Conservation (phyloP, 2,113 vertebrate genomes). For the Bombycilla garrulus region DNA sequence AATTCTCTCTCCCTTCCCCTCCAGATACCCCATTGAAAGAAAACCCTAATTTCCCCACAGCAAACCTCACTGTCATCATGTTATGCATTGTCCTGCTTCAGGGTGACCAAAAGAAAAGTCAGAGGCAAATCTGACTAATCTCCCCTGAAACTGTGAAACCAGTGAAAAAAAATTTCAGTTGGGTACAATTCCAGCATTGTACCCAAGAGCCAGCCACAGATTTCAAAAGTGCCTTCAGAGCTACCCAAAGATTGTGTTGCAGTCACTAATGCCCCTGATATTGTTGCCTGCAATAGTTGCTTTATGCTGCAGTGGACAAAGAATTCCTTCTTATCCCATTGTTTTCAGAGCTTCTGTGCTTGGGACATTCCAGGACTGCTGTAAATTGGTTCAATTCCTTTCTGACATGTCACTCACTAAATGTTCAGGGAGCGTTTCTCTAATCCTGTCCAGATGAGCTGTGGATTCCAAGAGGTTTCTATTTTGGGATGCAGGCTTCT, state of each 20-base stretch:
- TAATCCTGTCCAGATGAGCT: slow-evolving; percentile 71
- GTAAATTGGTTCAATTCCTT: slow-evolving; percentile 49
- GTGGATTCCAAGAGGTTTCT: slow-evolving; percentile 65
- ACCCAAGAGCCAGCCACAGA: neutral
- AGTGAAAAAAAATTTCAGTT: neutral
- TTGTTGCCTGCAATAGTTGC: neutral
- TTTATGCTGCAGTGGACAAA: neutral
- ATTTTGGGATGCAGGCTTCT: slow-evolving; percentile 34
- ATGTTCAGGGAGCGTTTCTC: slow-evolving; percentile 3
- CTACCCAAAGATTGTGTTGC: neutral
- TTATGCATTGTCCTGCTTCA: neutral
- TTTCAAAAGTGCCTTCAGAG: neutral
- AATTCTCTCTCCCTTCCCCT: neutral
- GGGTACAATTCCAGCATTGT: slow-evolving; percentile 24
- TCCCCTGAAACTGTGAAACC: slow-evolving; percentile 6
- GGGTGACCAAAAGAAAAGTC: neutral
- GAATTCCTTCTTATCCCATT: slow-evolving; percentile 45
- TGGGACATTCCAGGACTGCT: slow-evolving; percentile 18
- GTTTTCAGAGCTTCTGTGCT: slow-evolving; percentile 31
- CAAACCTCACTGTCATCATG: neutral
- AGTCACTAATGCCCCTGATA: neutral
- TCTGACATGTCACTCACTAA: neutral
- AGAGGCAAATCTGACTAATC: slow-evolving; percentile 27
- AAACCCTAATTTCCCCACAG: neutral
- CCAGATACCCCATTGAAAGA: neutral